Base-by-base conservation (phyloP, 2,113 vertebrate genomes). In the Lethenteron reissneri region DNA sequence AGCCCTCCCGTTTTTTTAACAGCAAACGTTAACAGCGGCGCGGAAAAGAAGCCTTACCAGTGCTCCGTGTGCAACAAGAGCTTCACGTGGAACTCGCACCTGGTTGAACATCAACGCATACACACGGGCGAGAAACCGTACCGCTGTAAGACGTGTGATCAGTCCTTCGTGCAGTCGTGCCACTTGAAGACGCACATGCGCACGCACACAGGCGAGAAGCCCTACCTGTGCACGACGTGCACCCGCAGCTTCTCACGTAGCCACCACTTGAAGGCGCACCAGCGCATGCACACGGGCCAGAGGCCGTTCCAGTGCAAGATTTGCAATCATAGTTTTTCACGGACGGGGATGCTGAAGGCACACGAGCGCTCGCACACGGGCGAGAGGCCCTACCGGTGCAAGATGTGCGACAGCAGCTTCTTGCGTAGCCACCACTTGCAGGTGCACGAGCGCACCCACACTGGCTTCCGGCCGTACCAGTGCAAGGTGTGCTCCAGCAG, bases 211-310 rank as follows among this genome's bases (percentile, higher is more conserved):
- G 64, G 64, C 8, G 64, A 68, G 64, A 68, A 68, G 25, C 64
- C 64, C 25, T 68, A 68, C 64, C n/a, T 68, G n/a, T 68, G 64
- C 64, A 68, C 64, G 10, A 68, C 64, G n/a, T 68, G 64, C 25
- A 25, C n/a, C n/a, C n/a, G 25, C 9, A 17, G n/a, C 9, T 68
- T 68, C 25, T 68, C 64, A 17, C 64, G n/a, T 17, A 17, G n/a
- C n/a, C n/a, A 25, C 25, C 64, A n/a, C 25, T 68, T 68, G 64
- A 68, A 68, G 64, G n/a, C n/a, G 25, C 64, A 68, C 64, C n/a
- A 17, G 9, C n/a, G 64, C n/a, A 68, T 68, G 64, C 64, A 68
- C 10, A 68, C 64, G 64, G 64, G 64, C n/a, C n/a, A 68, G 25
- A 68, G 64, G 64, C 64, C 64, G 10, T 68, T 17, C 64, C n/a